phyloP scores from a whole-genome alignment of 2,797 vertebrate species.

The Luscinia luscinia region DNA sequence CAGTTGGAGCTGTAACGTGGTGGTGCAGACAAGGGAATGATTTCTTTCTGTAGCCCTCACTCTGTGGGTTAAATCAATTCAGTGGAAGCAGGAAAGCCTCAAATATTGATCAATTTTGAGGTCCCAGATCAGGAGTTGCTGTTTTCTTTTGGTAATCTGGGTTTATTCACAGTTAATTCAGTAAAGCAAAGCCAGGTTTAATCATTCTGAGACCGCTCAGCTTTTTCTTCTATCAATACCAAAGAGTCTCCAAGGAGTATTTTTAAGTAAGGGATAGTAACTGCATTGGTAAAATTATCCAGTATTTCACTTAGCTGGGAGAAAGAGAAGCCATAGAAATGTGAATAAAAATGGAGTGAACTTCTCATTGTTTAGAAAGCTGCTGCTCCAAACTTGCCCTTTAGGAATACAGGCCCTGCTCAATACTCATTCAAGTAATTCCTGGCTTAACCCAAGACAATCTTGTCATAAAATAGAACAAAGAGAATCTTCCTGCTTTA shows the following conservation, averaged over 20 bases:
- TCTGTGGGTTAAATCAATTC: neutral
- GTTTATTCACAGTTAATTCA: neutral
- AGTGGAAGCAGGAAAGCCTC: neutral
- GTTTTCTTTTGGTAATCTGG: neutral
- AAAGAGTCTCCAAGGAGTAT: neutral
- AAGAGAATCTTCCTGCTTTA: slow-evolving; percentile 3
- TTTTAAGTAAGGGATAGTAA: neutral
- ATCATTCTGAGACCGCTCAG: neutral
- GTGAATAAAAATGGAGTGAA: neutral
- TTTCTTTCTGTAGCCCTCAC: rapidly evolving
- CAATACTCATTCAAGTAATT: neutral
- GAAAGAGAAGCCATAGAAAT: neutral
- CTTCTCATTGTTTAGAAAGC: neutral
- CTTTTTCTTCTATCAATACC: neutral
- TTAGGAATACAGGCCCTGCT: neutral
- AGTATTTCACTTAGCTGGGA: neutral
- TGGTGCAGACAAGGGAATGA: neutral
- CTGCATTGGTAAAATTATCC: neutral
- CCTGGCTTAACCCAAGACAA: neutral
- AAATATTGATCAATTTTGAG: neutral
- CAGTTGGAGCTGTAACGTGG: neutral
- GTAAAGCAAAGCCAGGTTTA: neutral
- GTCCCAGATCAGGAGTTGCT: neutral
- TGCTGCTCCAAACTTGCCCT: neutral
- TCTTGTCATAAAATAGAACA: slow-evolving; percentile 11